Conservation (phyloP, 2,797 vertebrate genomes). For the Bovichtus diacanthus region DNA sequence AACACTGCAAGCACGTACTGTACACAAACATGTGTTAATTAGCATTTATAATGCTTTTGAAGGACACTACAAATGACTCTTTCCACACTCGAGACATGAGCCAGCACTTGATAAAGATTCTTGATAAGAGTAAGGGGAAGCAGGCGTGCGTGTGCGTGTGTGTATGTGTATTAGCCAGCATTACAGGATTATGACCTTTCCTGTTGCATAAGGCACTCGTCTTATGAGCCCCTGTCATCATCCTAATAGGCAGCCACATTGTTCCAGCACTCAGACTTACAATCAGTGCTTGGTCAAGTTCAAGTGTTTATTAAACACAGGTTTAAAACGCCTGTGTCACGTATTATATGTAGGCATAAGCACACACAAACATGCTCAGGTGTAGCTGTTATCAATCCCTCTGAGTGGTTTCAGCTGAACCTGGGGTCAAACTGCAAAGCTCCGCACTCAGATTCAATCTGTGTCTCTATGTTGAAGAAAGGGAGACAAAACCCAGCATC, state of each 20-base stretch:
- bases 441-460: not conserved
- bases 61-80: conserved; percentile 31
- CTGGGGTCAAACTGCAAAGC: conserved; percentile 21
- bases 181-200: conserved; percentile 36
- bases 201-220: conserved; percentile 44
- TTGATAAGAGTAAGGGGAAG: conserved; percentile 16
- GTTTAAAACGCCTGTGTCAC: conserved; percentile 16
- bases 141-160: not conserved
- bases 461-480: not conserved
- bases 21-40: conserved; percentile 25
- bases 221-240: conserved; percentile 41
- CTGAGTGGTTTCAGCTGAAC: conserved; percentile 27
- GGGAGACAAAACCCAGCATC: not conserved
- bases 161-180: not conserved
- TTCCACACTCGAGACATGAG: conserved; percentile 49
- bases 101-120: conserved; percentile 23
- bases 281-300: conserved; percentile 45
- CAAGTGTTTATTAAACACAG: conserved; percentile 43
- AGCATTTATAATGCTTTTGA: conserved; percentile 36
- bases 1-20: not conserved
- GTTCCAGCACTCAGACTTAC: conserved; percentile 33
- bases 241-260: conserved; percentile 53
- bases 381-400: conserved; percentile 10
- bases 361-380: not conserved
- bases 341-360: not conserved